Conservation (phyloP, 2,888 invertebrate species). For the Watsonalla cultraria region DNA sequence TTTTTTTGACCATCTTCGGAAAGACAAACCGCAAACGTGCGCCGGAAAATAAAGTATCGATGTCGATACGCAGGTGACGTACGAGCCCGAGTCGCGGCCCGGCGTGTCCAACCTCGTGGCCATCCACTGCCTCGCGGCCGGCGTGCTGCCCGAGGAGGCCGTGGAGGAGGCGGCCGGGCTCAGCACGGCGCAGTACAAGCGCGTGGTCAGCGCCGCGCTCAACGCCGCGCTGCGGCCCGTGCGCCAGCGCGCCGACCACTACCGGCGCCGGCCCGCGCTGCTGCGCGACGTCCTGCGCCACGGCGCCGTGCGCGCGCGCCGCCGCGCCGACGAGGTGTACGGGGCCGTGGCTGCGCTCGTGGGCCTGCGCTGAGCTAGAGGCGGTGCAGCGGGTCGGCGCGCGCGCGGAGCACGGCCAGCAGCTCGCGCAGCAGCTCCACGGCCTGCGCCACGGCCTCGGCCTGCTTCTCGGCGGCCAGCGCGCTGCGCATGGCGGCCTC, state of each 20-base stretch:
- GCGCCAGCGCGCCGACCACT: constrained; percentile 21
- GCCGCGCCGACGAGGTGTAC: constrained; percentile 81
- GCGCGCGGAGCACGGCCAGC: constrained; percentile 73
- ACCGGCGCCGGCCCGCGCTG: constrained; percentile 69
- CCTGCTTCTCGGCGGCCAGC: constrained; percentile 68
- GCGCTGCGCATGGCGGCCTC: constrained; percentile 71
- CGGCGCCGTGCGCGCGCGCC: constrained; percentile 82
- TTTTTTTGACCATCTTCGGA: no score
- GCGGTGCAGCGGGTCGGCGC: constrained; percentile 24
- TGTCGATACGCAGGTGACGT: constrained; percentile 80
- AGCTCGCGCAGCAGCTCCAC: constrained; percentile 54
- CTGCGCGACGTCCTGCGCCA: constrained; percentile 79
- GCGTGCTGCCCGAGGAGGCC: constrained; percentile 82
- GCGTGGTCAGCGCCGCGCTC: constrained; percentile 43
- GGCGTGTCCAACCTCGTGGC: constrained; percentile 94
- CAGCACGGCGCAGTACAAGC: constrained; percentile 85
- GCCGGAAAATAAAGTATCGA: background rate
- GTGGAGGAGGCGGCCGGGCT: constrained; percentile 81
- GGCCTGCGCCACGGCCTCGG: constrained; percentile 51
- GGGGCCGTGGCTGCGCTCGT: constrained; percentile 22
- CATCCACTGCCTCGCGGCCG: constrained; percentile 88
- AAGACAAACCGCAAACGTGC: no score
- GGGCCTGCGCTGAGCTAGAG: constrained; percentile 37
- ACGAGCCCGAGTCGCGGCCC: constrained; percentile 86
- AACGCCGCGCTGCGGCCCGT: constrained; percentile 29